Evolutionary conservation across 2,888 invertebrate genomes (phyloP), one percentile per base, ranked within the genome.

Genomic region (Clitarchus hookeri): DNA sequence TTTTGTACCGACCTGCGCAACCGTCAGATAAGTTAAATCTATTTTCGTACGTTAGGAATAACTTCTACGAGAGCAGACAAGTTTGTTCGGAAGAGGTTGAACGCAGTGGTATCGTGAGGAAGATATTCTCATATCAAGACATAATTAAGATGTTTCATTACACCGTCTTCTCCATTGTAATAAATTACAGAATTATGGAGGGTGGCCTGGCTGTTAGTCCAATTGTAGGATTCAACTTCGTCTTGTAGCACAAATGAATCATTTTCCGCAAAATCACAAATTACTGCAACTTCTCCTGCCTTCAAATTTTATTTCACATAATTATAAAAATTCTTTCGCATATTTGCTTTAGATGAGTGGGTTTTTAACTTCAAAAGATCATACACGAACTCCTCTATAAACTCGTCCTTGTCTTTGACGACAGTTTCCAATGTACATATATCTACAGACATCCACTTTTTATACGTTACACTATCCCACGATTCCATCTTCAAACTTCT

Each of bases 401-500:
- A n/a, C n/a, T n/a, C n/a, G n/a, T n/a, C n/a, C n/a, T n/a, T n/a
- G n/a, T n/a, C n/a, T n/a, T n/a, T n/a, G n/a, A n/a, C n/a, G n/a
- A n/a, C n/a, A n/a, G n/a, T n/a, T n/a, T n/a, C n/a, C n/a, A n/a
- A n/a, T n/a, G n/a, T n/a, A n/a, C n/a, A n/a, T n/a, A n/a, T n/a
- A n/a, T n/a, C n/a, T 48, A 48, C 48, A 48, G 3, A 48, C 48
- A 48, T 13, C 48, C 48, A 48, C 48, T 48, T 48, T 1, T 48
- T 48, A 48, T 48, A 8, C 6, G 3, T 6, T 8, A 48, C 48
- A 6, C 0, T 11, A 79, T 0, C n/a, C 25, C 6, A 79, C 13
- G n/a, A 79, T 79, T 79, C 23, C 23, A 79, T 79, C n/a, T 79
- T 79, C 79, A 79, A 79, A 79, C 79, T 79, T 79, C 79, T 79